These are phyloP conservation scores for Patella depressa DNA, from an alignment of 2,888 invertebrate genomes.

Conservation along the genomic window DNA sequence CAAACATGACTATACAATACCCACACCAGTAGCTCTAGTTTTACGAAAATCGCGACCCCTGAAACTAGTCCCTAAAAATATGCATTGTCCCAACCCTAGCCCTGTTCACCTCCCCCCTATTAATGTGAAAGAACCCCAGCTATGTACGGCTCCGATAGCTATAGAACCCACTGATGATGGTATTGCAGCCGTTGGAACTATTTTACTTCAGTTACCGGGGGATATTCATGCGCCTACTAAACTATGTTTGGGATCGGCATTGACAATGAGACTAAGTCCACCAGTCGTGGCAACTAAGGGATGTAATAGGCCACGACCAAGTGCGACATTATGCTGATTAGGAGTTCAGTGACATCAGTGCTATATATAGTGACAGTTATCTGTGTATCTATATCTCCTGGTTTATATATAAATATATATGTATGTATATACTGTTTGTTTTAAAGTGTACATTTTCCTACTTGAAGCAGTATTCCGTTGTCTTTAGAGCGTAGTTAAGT, in stretches of 20 bases:
- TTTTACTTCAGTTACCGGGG: constrained; percentile 91
- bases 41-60: constrained; percentile 33
- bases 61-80: constrained; percentile 14
- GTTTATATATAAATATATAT: no score
- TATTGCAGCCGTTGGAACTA: constrained; percentile 90
- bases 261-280: constrained; percentile 54
- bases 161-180: constrained; percentile 92
- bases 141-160: constrained; percentile 79
- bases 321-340: constrained; percentile 41
- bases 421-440: no score
- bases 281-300: constrained; percentile 34
- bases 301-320: constrained; percentile 38
- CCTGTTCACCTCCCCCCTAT: constrained; percentile 23
- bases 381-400: no score
- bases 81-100: constrained; percentile 8
- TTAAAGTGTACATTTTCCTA: no score
- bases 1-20: constrained; percentile 43
- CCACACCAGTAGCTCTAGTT: constrained; percentile 39
- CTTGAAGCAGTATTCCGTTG: no score
- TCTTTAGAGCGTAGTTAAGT: no score
- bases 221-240: constrained; percentile 77
- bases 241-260: constrained; percentile 70
- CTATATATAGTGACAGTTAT: no score
- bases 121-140: constrained; percentile 26
- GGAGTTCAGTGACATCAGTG: no score